These are phyloP conservation scores for Lateolabrax maculatus DNA, from an alignment of 2,797 vertebrate genomes.

Conservation along the genomic window DNA sequence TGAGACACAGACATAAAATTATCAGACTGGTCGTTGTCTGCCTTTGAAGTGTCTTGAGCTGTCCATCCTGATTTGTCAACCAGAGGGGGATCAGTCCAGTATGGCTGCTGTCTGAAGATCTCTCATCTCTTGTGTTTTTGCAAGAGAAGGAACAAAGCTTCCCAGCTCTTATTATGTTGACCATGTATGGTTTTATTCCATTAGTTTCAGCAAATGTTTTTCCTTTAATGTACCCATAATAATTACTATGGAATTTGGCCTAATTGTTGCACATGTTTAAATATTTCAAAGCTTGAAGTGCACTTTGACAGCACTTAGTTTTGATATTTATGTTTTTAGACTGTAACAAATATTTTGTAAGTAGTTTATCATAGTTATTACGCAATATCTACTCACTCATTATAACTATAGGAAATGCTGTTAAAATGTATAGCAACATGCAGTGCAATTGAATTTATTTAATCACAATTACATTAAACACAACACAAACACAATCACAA, in stretches of 20 bases:
- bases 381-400: background rate
- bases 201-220: constrained; percentile 32
- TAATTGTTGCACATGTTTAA: background rate
- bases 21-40: constrained; percentile 80
- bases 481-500: no score
- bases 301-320: background rate
- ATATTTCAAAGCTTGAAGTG: constrained; percentile 20
- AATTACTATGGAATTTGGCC: background rate
- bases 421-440: background rate
- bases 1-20: constrained; percentile 83
- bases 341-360: background rate
- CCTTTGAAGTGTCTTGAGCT: constrained; percentile 84
- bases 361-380: background rate
- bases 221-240: constrained; percentile 6
- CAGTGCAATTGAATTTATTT: constrained; percentile 1
- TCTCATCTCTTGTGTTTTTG: constrained; percentile 71
- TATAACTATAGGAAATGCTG: background rate
- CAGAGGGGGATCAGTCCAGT: constrained; percentile 74
- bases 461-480: background rate
- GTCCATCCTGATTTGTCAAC: constrained; percentile 81
- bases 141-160: constrained; percentile 65
- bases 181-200: constrained; percentile 37
- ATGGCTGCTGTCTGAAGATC: constrained; percentile 81
- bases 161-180: constrained; percentile 40
- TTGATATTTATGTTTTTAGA: constrained; percentile 1